Percentiles rank a stretch among this genome's conserved stretches.
phyloP scores from a whole-genome alignment of 2,888 invertebrate species.

The Agrotis exclamationis region DNA sequence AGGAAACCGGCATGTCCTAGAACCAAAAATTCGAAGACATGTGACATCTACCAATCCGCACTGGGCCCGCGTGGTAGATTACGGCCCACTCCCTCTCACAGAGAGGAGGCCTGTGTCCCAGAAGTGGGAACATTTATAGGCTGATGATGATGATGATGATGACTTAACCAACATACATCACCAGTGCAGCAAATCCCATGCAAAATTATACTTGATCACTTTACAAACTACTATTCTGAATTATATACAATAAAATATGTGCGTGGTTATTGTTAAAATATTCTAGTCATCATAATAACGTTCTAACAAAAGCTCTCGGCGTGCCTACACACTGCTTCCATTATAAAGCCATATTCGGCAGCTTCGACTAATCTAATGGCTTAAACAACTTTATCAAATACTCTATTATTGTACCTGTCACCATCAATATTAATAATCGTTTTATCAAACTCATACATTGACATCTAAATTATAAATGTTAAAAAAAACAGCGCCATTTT shows the following conservation, averaged over 20 bases:
- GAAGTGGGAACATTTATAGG: too few species aligned
- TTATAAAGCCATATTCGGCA: conserved; percentile 23
- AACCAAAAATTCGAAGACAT: too few species aligned
- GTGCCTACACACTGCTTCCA: conserved; percentile 38
- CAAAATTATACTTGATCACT: not conserved
- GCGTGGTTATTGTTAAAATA: conserved; percentile 43
- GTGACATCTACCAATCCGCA: too few species aligned
- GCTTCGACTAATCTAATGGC: conserved; percentile 22
- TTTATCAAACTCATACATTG: conserved; percentile 35
- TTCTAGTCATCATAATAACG: conserved; percentile 35
- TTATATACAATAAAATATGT: too few species aligned
- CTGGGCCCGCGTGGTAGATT: too few species aligned
- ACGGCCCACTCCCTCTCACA: too few species aligned
- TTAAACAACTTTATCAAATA: conserved; percentile 32
- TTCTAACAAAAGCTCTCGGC: conserved; percentile 15
- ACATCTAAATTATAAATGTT: conserved; percentile 44
- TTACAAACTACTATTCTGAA: not conserved
- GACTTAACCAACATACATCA: not conserved
- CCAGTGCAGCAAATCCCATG: not conserved
- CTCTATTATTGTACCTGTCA: conserved; percentile 41
- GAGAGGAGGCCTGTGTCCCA: too few species aligned
- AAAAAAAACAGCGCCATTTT: conserved; percentile 37
- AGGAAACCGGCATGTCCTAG: too few species aligned
- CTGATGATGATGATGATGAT: too few species aligned
- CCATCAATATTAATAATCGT: conserved; percentile 41